Evolutionary conservation across 2,888 invertebrate genomes (phyloP), one percentile per base, ranked within the genome.

Genomic region (Hydrotaea cyrtoneurina): DNA sequence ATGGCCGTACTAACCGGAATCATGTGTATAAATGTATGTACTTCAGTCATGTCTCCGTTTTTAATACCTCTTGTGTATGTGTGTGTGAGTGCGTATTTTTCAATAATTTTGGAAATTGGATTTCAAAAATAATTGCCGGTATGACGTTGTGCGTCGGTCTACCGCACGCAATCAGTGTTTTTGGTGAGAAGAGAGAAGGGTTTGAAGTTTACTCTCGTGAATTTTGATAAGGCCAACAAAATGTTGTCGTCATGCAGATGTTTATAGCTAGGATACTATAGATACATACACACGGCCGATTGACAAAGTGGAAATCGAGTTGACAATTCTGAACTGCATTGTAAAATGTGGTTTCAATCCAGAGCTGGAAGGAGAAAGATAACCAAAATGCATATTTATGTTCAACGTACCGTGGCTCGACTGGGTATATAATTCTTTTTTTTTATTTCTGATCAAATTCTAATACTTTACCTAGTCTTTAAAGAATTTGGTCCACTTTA

Each of bases 241-340:
- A 23, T 46, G 17, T 43, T 69, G 69, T 69, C 46, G 23, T 15
- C 23, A 69, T 46, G 23, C 69, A 69, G 43, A 43, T 69, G 69
- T 46, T 31, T 31, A 8, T 17, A 59, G 17, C 39, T 13, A 62
- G n/a, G 62, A 62, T 17, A n/a, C 17, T 31, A 17, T 17, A 17
- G 31, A 64, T 64, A 36, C 39, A 64, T 15, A 62, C 36, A 64
- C 26, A 59, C n/a, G n/a, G n/a, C n/a, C n/a, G 11, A 57, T 17
- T 57, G 55, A 11, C n/a, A 50, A 50, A 1, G 50, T 1, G 13
- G n/a, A 15, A 4, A 2, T n/a, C 15, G 13, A n/a, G 50, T n/a
- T 50, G 21, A 57, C 21, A 57, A 17, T 23, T 57, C 2, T 2
- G 11, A 21, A n/a, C 13, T n/a, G 50, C 50, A 50, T n/a, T 50